A percentile compares a stretch with the other conserved stretches of the same genome.
Conservation (phyloP, 1,140 invertebrate species). For the Conus ventricosus region DNA sequence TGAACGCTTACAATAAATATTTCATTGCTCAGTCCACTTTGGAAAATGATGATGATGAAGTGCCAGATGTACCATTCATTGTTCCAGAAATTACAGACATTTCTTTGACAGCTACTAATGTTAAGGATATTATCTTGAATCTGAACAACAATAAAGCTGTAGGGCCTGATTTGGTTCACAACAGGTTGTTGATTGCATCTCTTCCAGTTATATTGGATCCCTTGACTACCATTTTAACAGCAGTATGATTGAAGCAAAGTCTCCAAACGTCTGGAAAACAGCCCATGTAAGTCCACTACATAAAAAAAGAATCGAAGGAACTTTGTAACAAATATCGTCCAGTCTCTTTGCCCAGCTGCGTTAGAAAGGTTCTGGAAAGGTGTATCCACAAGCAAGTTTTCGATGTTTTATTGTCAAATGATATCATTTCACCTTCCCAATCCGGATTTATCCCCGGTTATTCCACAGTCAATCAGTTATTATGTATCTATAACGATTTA, state of each 20-base stretch:
- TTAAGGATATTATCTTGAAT: neutral
- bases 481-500: too few relatives aligned
- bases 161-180: constrained; percentile 1
- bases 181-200: neutral
- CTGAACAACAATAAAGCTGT: neutral
- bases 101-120: neutral
- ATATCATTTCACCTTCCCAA: too few relatives aligned
- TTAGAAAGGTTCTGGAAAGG: too few relatives aligned
- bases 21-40: neutral
- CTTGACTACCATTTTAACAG: neutral
- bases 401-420: too few relatives aligned
- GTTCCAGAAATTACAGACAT: too few relatives aligned
- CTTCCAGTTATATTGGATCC: neutral
- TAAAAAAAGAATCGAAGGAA: too few relatives aligned
- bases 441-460: too few relatives aligned
- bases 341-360: too few relatives aligned
- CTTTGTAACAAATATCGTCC: too few relatives aligned
- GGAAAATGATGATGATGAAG: neutral
- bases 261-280: neutral
- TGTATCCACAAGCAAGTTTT: too few relatives aligned
- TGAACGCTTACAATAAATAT: neutral
- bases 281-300: neutral
- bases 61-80: neutral
- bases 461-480: too few relatives aligned
- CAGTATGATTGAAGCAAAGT: neutral